Percentiles rank a stretch among this genome's conserved stretches.
Conservation (phyloP, 2,888 invertebrate species). For the Oxycera nigricornis region DNA sequence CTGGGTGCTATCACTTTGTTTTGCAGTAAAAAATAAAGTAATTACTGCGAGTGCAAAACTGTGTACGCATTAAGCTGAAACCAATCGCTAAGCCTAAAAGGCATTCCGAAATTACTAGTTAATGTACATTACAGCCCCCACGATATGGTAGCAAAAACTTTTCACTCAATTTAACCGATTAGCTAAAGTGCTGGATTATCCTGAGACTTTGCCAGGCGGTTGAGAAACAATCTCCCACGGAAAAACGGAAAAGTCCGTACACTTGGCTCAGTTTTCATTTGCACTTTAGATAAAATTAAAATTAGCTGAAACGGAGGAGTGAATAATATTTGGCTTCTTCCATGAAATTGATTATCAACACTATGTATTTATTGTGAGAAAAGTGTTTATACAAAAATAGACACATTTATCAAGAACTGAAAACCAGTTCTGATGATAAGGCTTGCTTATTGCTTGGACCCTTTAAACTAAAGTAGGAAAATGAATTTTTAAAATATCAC, state of each 20-base stretch:
- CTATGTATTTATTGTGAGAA: no score
- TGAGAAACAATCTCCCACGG: not conserved
- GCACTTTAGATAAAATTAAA: not conserved
- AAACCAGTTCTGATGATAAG: no score
- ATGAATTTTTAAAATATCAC: no score
- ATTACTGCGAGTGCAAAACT: constrained; percentile 4
- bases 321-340: no score
- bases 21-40: no score
- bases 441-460: no score
- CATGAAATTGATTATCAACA: no score
- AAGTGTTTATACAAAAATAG: no score
- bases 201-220: not conserved
- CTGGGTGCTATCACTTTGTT: no score
- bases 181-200: constrained; percentile 29
- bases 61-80: constrained; percentile 4
- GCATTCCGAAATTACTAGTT: not conserved
- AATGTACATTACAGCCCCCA: not conserved
- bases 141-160: not conserved
- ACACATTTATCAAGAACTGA: no score
- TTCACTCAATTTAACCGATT: constrained; percentile 38
- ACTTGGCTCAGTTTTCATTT: constrained; percentile 6
- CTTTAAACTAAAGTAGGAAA: no score
- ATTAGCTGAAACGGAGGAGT: no score
- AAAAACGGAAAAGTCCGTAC: not conserved
- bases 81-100: not conserved